Evolutionary conservation across 1,140 invertebrate species (phyloP), one percentile per base, ranked within the genome.

Genomic region (Drosophila parabipectinata): DNA sequence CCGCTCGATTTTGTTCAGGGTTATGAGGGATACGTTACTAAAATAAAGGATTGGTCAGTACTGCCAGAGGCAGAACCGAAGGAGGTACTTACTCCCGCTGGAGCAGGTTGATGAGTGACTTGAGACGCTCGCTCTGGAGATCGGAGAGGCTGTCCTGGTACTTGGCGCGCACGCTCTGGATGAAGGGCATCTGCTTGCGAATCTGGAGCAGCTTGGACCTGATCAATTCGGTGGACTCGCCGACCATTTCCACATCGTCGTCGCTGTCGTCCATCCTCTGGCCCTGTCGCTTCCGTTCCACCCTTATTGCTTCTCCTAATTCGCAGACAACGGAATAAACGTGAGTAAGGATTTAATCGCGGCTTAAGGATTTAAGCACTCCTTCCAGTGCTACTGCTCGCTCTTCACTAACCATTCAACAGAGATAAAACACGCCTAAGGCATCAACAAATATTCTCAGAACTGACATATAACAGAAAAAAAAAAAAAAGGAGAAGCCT

Each of bases 41-140:
- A 45, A 32, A 50, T 9, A 18, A 15, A 7, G 15, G 34, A 14
- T 26, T 3, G 6, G 47, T 41, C 18, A 4, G 15, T 37, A 37
- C 0, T 37, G 12, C 14, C 6, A 24, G 21, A 30, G 5, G n/a
- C 30, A 24, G 4, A 0, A 5, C n/a, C 15, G 26, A 8, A 1
- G 2, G 8, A n/a, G 3, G 4, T 9, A 69, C 81, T 66, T 81
- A 84, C 81, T 78, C 47, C 50, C 61, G 52, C 8, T 71, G 50
- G 5, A 85, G 39, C 6, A 84, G 37, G 0, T 41, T 10, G 4
- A 62, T 21, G 4, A 84, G 57, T 5, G 51, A 44, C 4, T 57
- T 18, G 2, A 84, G 44, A 0, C 76, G 79, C 1, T 18, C 53
- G 14, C 28, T 55, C 32, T 81, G 73, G 1, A 51, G 28, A 8